A percentile compares a stretch with the other conserved stretches of the same genome.
Evolutionary conservation across 2,888 invertebrate species (phyloP).

Genomic region (Morinoia aosen): DNA sequence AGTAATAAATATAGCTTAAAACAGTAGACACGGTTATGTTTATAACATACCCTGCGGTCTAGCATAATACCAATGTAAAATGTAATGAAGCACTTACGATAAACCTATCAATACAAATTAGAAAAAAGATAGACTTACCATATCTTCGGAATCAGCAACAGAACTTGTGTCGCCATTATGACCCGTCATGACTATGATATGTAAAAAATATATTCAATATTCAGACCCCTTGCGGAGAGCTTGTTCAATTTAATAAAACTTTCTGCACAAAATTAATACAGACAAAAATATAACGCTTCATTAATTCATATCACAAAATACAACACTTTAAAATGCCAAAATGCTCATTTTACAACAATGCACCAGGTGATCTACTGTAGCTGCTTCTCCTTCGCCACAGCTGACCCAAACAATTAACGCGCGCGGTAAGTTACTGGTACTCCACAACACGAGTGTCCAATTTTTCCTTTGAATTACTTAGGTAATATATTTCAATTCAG

Average conservation of each 20-base stretch:
- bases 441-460: background rate
- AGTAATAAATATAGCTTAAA: too few relatives aligned
- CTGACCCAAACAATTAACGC: background rate
- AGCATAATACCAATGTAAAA: too few relatives aligned
- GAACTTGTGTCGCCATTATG: conserved; percentile 46
- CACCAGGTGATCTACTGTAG: too few relatives aligned
- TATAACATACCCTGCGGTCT: too few relatives aligned
- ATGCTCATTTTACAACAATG: too few relatives aligned
- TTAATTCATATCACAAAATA: too few relatives aligned
- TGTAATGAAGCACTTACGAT: too few relatives aligned
- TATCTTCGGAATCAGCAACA: conserved; percentile 37
- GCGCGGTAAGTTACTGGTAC: background rate
- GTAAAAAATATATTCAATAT: too few relatives aligned
- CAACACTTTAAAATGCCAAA: too few relatives aligned
- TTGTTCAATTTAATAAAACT: background rate
- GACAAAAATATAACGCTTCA: background rate
- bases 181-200: background rate
- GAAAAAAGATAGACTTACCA: background rate
- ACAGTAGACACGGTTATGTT: too few relatives aligned
- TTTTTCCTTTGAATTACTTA: background rate
- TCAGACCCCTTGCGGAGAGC: too few relatives aligned
- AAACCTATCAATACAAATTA: background rate
- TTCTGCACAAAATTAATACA: background rate
- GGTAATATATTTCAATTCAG: background rate
- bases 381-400: too few relatives aligned